Conservation (phyloP, 2,888 invertebrate genomes). For the Drosophila recens region DNA sequence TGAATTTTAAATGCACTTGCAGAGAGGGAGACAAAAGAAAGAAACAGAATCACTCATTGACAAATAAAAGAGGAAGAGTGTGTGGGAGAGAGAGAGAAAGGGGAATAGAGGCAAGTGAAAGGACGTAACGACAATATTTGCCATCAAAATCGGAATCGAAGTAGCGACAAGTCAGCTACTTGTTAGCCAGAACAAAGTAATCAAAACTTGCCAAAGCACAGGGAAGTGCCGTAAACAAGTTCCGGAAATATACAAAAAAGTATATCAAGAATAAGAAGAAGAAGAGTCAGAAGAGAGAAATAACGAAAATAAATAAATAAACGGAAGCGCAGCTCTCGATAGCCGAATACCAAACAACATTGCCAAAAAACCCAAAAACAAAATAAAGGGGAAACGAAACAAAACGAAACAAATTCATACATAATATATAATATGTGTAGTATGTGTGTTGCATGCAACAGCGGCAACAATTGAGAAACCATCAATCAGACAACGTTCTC, state of each 20-base stretch:
- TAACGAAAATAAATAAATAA: constrained; percentile 18
- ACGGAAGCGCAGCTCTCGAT: constrained; percentile 40
- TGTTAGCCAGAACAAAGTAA: constrained; percentile 59
- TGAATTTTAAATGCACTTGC: constrained; percentile 60
- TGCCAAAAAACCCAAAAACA: constrained; percentile 12
- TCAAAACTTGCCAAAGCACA: constrained; percentile 50
- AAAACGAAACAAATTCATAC: constrained; percentile 21
- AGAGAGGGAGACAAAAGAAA: not conserved
- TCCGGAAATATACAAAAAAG: constrained; percentile 42
- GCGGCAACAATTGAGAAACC: constrained; percentile 39
- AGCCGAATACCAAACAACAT: constrained; percentile 41
- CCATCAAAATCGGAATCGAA: constrained; percentile 42
- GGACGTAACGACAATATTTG: constrained; percentile 59
- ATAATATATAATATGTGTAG: constrained; percentile 13
- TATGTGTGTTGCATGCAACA: constrained; percentile 29
- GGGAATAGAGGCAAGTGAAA: constrained; percentile 10
- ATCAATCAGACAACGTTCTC: constrained; percentile 38
- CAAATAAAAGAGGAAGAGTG: not conserved
- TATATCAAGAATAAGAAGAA: not conserved
- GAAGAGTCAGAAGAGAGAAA: not conserved
- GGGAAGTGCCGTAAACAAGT: constrained; percentile 44
- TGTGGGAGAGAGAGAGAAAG: not conserved
- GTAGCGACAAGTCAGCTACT: constrained; percentile 46
- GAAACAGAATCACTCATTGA: constrained; percentile 3
- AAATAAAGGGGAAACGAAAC: constrained; percentile 4